Evolutionary conservation across 53 echinoderm and acorn worm genomes (phyloP).

Genomic region (Astropecten irregularis): DNA sequence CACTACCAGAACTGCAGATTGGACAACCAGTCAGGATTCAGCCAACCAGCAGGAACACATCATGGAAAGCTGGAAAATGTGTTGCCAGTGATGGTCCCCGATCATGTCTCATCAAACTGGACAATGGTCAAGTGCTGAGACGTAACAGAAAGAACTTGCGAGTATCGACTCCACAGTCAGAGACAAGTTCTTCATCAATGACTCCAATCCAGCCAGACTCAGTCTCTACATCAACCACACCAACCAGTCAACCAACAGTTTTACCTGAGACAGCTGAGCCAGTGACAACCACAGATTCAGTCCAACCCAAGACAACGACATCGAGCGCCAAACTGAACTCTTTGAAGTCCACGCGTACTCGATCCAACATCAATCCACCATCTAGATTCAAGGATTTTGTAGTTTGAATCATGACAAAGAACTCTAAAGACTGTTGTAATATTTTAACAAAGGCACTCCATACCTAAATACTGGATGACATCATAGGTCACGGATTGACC

Average conservation of each 20-base stretch:
- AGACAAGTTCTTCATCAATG: background rate
- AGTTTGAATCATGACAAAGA: background rate
- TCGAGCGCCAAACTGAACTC: background rate
- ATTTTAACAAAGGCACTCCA: too few relatives aligned
- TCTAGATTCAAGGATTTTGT: conserved; percentile 2
- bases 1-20: too few relatives aligned
- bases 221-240: background rate
- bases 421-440: background rate
- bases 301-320: background rate
- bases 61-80: conserved; percentile 26
- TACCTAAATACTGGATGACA: too few relatives aligned
- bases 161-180: background rate
- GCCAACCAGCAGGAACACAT: background rate
- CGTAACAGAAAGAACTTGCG: conserved; percentile 42
- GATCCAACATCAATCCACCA: background rate
- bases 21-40: too few relatives aligned
- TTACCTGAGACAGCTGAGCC: background rate
- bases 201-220: background rate
- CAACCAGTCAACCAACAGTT: background rate
- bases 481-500: too few relatives aligned
- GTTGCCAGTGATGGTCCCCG: conserved; percentile 13
- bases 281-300: background rate
- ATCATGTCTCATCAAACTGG: too few relatives aligned
- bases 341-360: background rate
- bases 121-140: too few relatives aligned